Base-by-base conservation (phyloP, 2,888 invertebrate genomes). In the Acleris sparsana region DNA sequence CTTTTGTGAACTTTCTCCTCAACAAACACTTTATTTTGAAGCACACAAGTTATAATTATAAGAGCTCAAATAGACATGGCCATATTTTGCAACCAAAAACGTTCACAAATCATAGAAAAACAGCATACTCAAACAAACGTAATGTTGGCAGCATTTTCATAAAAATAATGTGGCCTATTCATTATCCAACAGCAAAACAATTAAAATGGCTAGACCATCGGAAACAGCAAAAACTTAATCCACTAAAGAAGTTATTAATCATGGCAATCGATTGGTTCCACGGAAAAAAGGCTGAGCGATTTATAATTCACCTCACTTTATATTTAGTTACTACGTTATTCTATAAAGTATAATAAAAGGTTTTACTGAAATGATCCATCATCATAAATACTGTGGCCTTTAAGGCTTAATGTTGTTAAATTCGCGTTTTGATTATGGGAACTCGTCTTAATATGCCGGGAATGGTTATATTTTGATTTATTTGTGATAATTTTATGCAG, bases 341-440 rank as follows among this genome's bases (percentile, higher is more conserved):
- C 44, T 43, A 56, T n/a, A n/a, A 56, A 5, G n/a, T n/a, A 57
- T 9, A 25, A 25, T 46, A 46, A 46, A 39, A 39, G 39, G 39
- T 39, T 13, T 39, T 13, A 39, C 39, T 39, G 39, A 39, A 39
- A 64, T 65, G 62, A 69, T 69, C 67, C 69, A 70, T 70, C 69
- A 69, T 29, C 44, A 58, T 58, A 63, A 63, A 63, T 59, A 39
- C 57, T 62, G 56, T 66, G 69, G 64, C 71, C 71, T 71, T 72
- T 72, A 48, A 55, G 33, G 62, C 65, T 65, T 63, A 63, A 60
- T 66, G 65, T 52, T 44, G 62, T 72, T 64, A 67, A 67, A 70
- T 64, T 63, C 59, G 67, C 48, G 55, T 39, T 64, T 68, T 64
- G 64, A 63, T 69, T 68, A 64, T 62, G 57, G 33, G 58, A 61